These are phyloP conservation scores for Aphelenchoides fujianensis DNA, from an alignment of 1,140 invertebrate species.

Conservation along the genomic window DNA sequence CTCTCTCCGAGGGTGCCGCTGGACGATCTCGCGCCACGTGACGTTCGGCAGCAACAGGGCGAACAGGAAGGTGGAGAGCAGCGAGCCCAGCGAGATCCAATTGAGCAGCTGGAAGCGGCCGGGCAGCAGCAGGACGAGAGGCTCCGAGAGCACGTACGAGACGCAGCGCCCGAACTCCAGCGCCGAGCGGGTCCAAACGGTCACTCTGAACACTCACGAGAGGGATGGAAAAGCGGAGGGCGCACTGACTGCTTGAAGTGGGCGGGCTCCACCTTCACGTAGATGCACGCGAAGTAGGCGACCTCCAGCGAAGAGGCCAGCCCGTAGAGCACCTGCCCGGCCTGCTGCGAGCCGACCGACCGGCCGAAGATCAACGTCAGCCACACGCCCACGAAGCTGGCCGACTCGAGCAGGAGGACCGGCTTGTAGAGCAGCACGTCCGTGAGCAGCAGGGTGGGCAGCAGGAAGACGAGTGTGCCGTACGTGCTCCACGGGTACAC, in stretches of 20 bases:
- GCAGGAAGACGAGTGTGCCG: conserved; percentile 71
- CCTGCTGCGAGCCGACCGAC: conserved; percentile 48
- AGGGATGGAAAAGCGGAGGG: no score
- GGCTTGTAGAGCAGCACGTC: conserved; percentile 82
- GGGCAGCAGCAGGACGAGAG: conserved; percentile 68
- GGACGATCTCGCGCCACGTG: neutral
- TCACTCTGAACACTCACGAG: conserved; percentile 68
- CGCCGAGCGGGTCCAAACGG: conserved; percentile 73
- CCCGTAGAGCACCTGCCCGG: conserved; percentile 53
- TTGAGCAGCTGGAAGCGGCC: conserved; percentile 72
- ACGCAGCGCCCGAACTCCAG: conserved; percentile 73
- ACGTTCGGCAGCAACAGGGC: conserved; percentile 73
- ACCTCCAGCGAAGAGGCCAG: conserved; percentile 76
- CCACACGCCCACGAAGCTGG: conserved; percentile 71
- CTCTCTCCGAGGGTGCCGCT: neutral
- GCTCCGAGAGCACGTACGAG: conserved; percentile 70
- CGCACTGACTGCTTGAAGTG: conserved; percentile 70
- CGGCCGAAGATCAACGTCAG: conserved; percentile 68
- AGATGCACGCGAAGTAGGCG: conserved; percentile 87
- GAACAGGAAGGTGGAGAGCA: conserved; percentile 73
- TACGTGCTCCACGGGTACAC: conserved; percentile 80
- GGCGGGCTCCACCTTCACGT: conserved; percentile 77
- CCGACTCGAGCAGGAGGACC: conserved; percentile 74
- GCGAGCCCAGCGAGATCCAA: conserved; percentile 71
- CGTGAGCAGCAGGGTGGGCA: conserved; percentile 77